Percentiles rank a stretch among this genome's conserved stretches.
Evolutionary conservation across 2,113 vertebrate genomes (phyloP).

Genomic region (Hippoglossus stenolepis): DNA sequence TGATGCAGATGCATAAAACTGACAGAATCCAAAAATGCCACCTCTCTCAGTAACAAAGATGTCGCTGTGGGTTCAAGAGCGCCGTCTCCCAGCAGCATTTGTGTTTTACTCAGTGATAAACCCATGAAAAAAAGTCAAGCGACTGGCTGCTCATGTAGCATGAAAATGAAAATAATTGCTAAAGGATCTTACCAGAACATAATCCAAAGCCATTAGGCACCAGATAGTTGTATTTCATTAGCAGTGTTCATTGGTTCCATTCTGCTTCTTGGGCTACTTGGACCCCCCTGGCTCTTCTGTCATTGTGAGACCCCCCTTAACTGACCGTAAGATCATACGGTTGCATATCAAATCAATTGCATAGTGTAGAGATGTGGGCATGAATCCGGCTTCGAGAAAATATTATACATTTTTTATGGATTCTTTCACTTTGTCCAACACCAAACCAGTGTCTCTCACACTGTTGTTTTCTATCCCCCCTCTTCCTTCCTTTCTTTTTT

Average conservation of each 20-base stretch:
- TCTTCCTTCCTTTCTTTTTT: background rate
- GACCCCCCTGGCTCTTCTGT: background rate
- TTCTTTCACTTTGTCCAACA: slow-evolving; percentile 2
- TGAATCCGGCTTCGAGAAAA: slow-evolving; percentile 1
- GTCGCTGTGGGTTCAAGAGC: too few relatives aligned
- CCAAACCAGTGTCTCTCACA: background rate
- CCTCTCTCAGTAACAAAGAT: background rate
- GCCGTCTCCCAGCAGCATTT: background rate
- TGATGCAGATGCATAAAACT: background rate
- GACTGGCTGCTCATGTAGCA: background rate
- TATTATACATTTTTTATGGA: slow-evolving; percentile 11
- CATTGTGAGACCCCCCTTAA: background rate
- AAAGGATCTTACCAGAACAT: background rate
- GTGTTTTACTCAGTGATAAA: background rate
- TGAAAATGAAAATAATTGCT: background rate
- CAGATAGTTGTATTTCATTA: slow-evolving; percentile 14
- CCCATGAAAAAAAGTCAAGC: too few relatives aligned
- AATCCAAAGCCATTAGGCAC: slow-evolving; percentile 1
- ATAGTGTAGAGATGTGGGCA: slow-evolving; percentile 15
- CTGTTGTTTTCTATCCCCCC: background rate
- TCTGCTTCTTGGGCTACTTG: background rate
- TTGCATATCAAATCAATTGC: slow-evolving; percentile 7
- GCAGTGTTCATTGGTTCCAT: background rate
- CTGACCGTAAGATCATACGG: slow-evolving; percentile 11
- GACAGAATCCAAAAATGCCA: background rate